Conservation (phyloP, 2,888 invertebrate genomes). For the Drosophila limbata region DNA sequence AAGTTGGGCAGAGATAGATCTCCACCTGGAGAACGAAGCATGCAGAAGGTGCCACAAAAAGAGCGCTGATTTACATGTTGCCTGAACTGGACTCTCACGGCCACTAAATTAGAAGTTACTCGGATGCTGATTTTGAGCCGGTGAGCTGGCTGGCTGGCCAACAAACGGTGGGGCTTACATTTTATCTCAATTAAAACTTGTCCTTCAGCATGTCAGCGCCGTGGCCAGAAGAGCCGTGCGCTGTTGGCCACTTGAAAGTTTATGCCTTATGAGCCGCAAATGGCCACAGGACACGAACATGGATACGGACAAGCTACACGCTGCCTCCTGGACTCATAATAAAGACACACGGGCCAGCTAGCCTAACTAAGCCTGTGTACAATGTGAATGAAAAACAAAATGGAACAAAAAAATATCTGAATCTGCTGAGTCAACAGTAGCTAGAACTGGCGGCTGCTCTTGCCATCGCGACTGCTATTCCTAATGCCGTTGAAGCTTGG, state of each 20-base stretch:
- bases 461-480: conserved; percentile 24
- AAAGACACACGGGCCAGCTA: conserved; percentile 67
- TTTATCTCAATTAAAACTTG: conserved; percentile 81
- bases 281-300: conserved; percentile 72
- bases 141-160: not conserved
- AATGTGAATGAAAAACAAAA: conserved; percentile 25
- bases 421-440: conserved; percentile 74
- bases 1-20: conserved; percentile 34
- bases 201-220: conserved; percentile 77
- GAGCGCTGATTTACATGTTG: conserved; percentile 77
- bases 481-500: conserved; percentile 46
- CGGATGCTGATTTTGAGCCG: conserved; percentile 71
- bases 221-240: conserved; percentile 33
- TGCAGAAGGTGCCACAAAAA: conserved; percentile 61
- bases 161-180: conserved; percentile 50
- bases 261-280: conserved; percentile 81
- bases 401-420: conserved; percentile 28
- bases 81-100: conserved; percentile 66
- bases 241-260: conserved; percentile 78
- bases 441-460: conserved; percentile 16
- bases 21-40: conserved; percentile 4
- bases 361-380: conserved; percentile 60
- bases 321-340: conserved; percentile 53
- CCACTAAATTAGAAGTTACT: conserved; percentile 82
- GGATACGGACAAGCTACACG: conserved; percentile 35